Evolutionary conservation across 2,888 invertebrate species (phyloP).

Genomic region (Himalopsyche tibetana): DNA sequence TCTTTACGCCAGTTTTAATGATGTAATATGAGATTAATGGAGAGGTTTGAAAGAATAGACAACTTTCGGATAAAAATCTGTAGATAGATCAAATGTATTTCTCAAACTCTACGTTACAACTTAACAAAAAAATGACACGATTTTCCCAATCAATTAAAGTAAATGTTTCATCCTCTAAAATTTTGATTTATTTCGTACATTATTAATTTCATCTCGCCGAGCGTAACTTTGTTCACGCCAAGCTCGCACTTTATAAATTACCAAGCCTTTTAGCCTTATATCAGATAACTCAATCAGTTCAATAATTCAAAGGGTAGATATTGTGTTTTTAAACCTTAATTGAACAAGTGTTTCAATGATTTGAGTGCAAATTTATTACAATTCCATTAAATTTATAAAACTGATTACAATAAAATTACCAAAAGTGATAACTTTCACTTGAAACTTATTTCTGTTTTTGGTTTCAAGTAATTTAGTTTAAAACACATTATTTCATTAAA

Average conservation of each 20-base stretch:
- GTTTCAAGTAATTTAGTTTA: neutral
- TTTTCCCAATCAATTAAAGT: no score
- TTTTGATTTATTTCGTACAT: conserved; percentile 23
- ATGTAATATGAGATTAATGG: no score
- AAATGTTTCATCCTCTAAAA: neutral
- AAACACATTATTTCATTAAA: conserved; percentile 13
- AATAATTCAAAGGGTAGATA: conserved; percentile 32
- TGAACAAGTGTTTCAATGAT: conserved; percentile 27
- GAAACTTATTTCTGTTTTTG: neutral
- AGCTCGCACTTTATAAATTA: conserved; percentile 34
- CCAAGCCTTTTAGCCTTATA: conserved; percentile 21
- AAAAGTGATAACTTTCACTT: neutral
- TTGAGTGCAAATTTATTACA: conserved; percentile 7
- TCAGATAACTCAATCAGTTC: conserved; percentile 29
- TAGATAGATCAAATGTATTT: no score
- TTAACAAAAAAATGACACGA: no score
- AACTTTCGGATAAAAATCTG: no score
- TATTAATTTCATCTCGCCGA: conserved; percentile 32
- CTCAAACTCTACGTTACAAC: no score
- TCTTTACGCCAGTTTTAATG: no score
- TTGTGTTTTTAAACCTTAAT: conserved; percentile 1
- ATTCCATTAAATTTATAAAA: neutral
- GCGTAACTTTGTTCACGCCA: neutral
- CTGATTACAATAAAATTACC: neutral
- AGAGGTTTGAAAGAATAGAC: no score